Evolutionary conservation across 2,888 invertebrate species (phyloP).

Genomic region (Rhodophaea formosa): DNA sequence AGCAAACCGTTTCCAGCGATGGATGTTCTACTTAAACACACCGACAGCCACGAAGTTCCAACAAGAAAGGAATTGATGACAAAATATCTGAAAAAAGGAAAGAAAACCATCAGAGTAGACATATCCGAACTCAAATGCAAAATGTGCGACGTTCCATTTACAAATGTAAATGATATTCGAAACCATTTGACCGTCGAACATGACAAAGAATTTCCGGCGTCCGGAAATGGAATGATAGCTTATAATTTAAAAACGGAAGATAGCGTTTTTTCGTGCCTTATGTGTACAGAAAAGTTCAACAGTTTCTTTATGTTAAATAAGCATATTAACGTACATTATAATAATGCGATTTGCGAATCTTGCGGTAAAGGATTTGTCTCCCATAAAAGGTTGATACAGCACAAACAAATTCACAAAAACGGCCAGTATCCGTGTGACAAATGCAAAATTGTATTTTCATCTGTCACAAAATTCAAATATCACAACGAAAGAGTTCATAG

Average conservation of each 20-base stretch:
- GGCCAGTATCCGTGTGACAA: conserved; percentile 29
- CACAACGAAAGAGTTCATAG: conserved; percentile 30
- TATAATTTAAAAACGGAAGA: conserved; percentile 28
- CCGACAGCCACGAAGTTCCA: conserved; percentile 20
- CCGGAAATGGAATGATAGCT: conserved; percentile 33
- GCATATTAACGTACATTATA: conserved; percentile 32
- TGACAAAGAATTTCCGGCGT: conserved; percentile 29
- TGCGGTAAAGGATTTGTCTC: conserved; percentile 33
- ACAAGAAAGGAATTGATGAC: conserved; percentile 26
- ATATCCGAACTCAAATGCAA: conserved; percentile 37
- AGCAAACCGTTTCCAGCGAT: conserved; percentile 31
- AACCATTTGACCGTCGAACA: conserved; percentile 31
- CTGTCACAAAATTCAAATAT: conserved; percentile 28
- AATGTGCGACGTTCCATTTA: conserved; percentile 28
- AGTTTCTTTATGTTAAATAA: conserved; percentile 31
- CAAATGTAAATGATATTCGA: conserved; percentile 29
- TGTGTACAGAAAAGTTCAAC: conserved; percentile 29
- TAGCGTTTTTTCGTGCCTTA: conserved; percentile 28
- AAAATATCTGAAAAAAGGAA: conserved; percentile 34
- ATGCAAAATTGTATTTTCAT: conserved; percentile 27
- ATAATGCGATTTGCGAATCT: conserved; percentile 31
- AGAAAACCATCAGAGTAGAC: conserved; percentile 37
- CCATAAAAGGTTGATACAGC: conserved; percentile 27
- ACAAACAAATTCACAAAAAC: conserved; percentile 28
- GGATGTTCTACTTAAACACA: conserved; percentile 20